These are phyloP conservation scores for Heliornis fulica DNA, from an alignment of 2,113 vertebrate species.

Conservation along the genomic window DNA sequence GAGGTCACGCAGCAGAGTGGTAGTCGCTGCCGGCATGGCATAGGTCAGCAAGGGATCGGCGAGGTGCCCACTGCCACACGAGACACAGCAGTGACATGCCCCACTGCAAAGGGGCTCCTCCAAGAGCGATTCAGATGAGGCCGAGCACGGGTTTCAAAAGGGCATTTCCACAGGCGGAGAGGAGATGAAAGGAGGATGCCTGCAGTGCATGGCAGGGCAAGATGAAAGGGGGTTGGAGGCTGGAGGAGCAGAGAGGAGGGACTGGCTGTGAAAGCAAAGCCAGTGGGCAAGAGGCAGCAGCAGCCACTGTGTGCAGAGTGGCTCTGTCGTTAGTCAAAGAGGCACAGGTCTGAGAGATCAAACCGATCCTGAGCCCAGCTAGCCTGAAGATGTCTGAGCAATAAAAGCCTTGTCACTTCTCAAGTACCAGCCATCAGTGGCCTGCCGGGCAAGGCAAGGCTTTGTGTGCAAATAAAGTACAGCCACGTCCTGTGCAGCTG, in stretches of 20 bases:
- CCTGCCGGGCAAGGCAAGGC: background rate
- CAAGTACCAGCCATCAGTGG: accelerated
- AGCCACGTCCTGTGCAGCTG: background rate
- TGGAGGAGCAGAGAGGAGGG: background rate
- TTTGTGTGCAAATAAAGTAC: background rate
- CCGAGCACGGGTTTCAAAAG: accelerated
- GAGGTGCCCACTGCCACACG: accelerated
- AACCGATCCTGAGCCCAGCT: background rate
- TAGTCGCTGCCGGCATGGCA: accelerated
- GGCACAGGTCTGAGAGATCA: accelerated
- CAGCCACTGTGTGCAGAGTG: accelerated
- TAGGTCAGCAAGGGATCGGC: accelerated
- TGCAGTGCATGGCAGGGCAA: accelerated
- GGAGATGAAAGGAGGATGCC: background rate
- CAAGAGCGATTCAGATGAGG: accelerated
- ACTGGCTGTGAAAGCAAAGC: background rate
- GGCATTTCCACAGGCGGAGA: background rate
- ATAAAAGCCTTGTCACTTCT: background rate
- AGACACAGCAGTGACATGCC: accelerated
- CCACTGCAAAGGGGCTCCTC: background rate
- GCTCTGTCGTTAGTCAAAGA: accelerated
- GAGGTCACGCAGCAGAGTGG: background rate
- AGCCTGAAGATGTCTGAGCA: background rate
- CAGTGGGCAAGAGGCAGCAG: accelerated
- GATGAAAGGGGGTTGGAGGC: background rate